Evolutionary conservation across 2,888 invertebrate genomes (phyloP), one percentile per base, ranked within the genome.

Genomic region (Coenonympha arcania): DNA sequence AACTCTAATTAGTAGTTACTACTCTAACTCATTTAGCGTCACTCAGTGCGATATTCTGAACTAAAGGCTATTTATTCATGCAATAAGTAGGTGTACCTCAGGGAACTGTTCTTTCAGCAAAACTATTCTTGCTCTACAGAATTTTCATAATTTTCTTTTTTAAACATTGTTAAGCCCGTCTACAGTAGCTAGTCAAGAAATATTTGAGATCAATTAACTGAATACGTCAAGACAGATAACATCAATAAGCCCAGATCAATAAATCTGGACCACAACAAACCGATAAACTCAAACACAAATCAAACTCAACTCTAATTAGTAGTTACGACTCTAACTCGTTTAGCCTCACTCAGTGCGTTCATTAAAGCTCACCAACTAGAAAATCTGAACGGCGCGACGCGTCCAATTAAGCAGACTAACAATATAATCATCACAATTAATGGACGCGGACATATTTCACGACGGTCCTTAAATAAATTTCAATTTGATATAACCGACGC

Each of bases 341-440:
- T 62, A 61, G 56, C 55, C 50, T 59, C 56, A 30, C 24, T 54
- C 56, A 59, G 68, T 69, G 65, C 63, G 30, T 22, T 50, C 47
- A 54, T 54, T 54, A 54, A 47, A 43, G 64, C 64, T 19, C 50
- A 42, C 42, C 37, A 50, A 41, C 44, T 44, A 50, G 50, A 65
- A 63, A 63, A 69, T 62, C 64, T 62, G 61, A 60, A 55, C 53
- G 60, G 59, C 61, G 60, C 75, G 81, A 79, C 84, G 73, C 69
- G 65, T 68, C 82, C 79, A 83, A 84, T 84, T 84, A 83, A 71
- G 69, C 63, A 50, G 67, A 75, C 79, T 74, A 82, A 82, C 85
- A 80, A 83, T 83, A 85, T 86, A 84, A 86, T 83, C 82, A 86
- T 82, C 78, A 80, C 80, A 78, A 86, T 85, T 85, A 84, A 85